Conservation (phyloP, 2,888 invertebrate genomes). For the Eledone cirrhosa region DNA sequence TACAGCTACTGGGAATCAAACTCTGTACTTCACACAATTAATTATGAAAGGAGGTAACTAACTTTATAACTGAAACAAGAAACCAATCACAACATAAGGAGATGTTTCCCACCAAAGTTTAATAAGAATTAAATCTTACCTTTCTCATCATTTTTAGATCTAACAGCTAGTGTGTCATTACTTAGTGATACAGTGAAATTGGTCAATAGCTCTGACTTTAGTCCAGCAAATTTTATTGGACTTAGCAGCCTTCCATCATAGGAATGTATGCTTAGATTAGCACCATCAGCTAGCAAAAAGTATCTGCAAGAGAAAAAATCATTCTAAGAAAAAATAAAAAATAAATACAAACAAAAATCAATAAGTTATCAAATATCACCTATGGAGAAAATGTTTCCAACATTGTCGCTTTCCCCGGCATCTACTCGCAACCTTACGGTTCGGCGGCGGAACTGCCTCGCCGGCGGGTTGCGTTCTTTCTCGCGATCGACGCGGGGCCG, state of each 20-base stretch:
- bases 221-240: slow-evolving; percentile 82
- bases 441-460: no score
- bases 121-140: slow-evolving; percentile 68
- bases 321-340: neutral
- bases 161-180: slow-evolving; percentile 84
- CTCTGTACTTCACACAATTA: no score
- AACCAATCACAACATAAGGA: no score
- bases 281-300: slow-evolving; percentile 87
- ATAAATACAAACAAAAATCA: slow-evolving; percentile 1
- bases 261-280: slow-evolving; percentile 85
- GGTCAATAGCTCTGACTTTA: slow-evolving; percentile 83
- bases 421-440: no score
- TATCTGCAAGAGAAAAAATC: slow-evolving; percentile 72
- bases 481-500: no score
- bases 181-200: slow-evolving; percentile 82
- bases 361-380: no score
- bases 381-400: neutral
- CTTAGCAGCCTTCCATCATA: slow-evolving; percentile 90
- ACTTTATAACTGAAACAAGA: no score
- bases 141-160: slow-evolving; percentile 86
- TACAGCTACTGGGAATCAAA: no score
- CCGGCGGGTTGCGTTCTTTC: no score
- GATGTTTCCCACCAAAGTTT: no score
- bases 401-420: neutral
- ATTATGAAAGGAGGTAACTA: no score